phyloP scores from a whole-genome alignment of 1,140 invertebrate species.

The Lordiphosa mommai region DNA sequence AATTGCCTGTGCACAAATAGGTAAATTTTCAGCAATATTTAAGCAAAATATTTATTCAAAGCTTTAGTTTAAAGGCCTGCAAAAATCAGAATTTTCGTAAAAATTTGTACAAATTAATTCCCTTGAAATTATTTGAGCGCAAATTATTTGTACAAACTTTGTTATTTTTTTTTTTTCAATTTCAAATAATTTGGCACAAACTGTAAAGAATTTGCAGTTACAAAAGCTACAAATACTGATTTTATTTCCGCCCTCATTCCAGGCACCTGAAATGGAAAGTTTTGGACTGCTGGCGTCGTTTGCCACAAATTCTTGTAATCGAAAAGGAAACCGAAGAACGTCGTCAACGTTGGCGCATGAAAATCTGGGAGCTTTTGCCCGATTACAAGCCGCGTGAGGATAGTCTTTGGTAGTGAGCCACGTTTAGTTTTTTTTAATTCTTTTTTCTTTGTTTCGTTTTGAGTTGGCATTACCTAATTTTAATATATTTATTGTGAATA shows the following conservation, averaged over 20 bases:
- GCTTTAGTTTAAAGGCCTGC: too few species aligned
- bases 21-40: not conserved
- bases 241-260: too few species aligned
- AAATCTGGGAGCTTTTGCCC: slow-evolving; percentile 84
- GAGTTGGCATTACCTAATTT: not conserved
- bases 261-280: slow-evolving; percentile 82
- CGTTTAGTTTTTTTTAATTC: slow-evolving; percentile 43
- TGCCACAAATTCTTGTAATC: slow-evolving; percentile 82
- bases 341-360: slow-evolving; percentile 84
- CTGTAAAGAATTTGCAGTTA: too few species aligned
- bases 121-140: too few species aligned
- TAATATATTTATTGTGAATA: slow-evolving; percentile 1
- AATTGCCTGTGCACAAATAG: too few species aligned
- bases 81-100: too few species aligned
- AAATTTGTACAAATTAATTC: too few species aligned
- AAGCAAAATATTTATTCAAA: not conserved
- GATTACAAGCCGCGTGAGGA: slow-evolving; percentile 82
- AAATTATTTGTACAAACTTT: too few species aligned
- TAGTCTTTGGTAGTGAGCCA: slow-evolving; percentile 53
- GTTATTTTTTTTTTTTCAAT: too few species aligned
- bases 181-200: too few species aligned
- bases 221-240: too few species aligned
- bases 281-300: slow-evolving; percentile 83
- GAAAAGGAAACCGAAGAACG: slow-evolving; percentile 84
- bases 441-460: slow-evolving; percentile 18